Conservation (phyloP, 2,113 vertebrate species). For the Chascanopsetta lugubris region DNA sequence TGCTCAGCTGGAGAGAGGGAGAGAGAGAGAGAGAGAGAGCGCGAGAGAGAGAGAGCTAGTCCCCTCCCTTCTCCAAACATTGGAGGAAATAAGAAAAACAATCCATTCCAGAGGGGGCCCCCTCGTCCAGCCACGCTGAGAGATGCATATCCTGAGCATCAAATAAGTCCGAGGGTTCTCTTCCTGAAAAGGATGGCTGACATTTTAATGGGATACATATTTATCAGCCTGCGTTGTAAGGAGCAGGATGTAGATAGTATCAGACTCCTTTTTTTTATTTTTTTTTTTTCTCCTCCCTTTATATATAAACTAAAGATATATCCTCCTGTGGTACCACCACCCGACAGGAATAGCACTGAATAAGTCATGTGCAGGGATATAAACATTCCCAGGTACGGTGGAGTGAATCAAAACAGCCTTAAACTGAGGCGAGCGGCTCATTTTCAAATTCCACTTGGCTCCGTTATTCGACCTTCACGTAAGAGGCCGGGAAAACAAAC, state of each 20-base stretch:
- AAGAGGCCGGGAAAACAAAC: constrained; percentile 25
- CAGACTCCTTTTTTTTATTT: not conserved
- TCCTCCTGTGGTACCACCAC: constrained; percentile 27
- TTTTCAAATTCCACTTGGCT: constrained; percentile 34
- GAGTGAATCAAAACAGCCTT: constrained; percentile 53
- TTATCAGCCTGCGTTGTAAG: constrained; percentile 22
- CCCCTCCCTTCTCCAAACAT: constrained; percentile 13
- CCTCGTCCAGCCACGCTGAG: not conserved
- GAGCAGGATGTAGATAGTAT: constrained; percentile 38
- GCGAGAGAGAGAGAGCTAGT: constrained; percentile 6
- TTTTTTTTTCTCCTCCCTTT: constrained; percentile 1
- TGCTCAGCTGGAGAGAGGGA: constrained; percentile 16
- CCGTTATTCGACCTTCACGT: constrained; percentile 46
- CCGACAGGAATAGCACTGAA: constrained; percentile 56
- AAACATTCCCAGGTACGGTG: constrained; percentile 55
- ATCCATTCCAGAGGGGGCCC: not conserved
- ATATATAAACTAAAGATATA: constrained; percentile 49
- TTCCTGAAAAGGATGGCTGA: constrained; percentile 34
- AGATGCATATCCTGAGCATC: constrained; percentile 16
- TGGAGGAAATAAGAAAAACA: not conserved
- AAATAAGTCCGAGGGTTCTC: constrained; percentile 3
- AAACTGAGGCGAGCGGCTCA: constrained; percentile 18
- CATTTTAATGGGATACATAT: constrained; percentile 55
- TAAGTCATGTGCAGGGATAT: constrained; percentile 64
- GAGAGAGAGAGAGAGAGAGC: too few relatives aligned